A percentile compares a stretch with the other conserved stretches of the same genome.
phyloP scores from a whole-genome alignment of 2,113 vertebrate species.

The Cyanoderma ruficeps region DNA sequence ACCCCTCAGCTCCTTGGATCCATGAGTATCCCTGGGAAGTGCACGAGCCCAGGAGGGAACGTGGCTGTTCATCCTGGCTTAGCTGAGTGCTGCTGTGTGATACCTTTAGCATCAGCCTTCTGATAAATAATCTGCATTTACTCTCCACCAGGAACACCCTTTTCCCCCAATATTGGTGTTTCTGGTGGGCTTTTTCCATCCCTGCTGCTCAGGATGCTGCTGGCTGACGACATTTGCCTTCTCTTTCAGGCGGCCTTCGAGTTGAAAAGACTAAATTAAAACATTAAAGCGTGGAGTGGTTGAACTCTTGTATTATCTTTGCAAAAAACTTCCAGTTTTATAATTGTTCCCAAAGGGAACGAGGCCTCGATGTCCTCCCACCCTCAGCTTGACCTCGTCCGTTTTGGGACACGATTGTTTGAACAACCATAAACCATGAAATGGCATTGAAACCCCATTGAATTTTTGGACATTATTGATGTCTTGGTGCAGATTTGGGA shows the following conservation, averaged over 20 bases:
- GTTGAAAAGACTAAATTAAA: not conserved
- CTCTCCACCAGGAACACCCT: not conserved
- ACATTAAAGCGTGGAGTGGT: not conserved
- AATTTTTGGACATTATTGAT: not conserved
- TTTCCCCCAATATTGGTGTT: not conserved
- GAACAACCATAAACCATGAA: not conserved
- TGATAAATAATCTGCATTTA: not conserved
- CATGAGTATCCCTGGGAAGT: rapidly evolving
- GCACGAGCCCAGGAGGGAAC: not conserved
- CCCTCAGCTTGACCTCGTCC: not conserved
- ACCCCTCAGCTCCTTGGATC: not conserved
- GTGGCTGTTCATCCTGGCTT: not conserved
- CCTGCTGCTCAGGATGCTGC: not conserved
- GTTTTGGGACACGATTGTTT: not conserved
- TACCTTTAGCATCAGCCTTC: not conserved
- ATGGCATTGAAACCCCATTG: not conserved
- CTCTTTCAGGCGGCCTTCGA: not conserved
- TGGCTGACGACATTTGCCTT: not conserved
- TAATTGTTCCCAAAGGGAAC: not conserved
- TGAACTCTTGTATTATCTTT: not conserved
- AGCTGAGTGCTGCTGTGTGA: not conserved
- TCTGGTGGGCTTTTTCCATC: not conserved
- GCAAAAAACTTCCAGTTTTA: not conserved
- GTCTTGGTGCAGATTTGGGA: not conserved
- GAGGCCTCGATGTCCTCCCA: not conserved